These are phyloP conservation scores for Aspidiotus rigidus DNA, from an alignment of 2,888 invertebrate genomes.

Conservation along the genomic window DNA sequence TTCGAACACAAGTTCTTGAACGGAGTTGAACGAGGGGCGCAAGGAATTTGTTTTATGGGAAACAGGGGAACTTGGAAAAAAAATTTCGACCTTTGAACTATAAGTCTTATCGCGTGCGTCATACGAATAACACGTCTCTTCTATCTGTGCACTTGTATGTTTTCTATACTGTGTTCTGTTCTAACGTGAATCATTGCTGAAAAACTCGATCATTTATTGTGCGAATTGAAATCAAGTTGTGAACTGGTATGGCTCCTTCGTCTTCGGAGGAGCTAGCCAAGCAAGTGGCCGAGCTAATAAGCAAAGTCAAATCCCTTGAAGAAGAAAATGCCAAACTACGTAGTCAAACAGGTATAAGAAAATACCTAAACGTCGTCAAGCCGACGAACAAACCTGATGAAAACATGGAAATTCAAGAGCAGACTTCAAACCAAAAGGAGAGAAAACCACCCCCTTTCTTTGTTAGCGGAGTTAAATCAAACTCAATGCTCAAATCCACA, in stretches of 20 bases:
- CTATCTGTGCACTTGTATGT: not conserved
- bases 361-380: not conserved
- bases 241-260: not conserved
- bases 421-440: not conserved
- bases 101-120: slow-evolving; percentile 1
- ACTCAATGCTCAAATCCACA: not conserved
- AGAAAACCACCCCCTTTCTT: not conserved
- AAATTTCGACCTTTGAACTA: no score
- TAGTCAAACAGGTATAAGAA: not conserved
- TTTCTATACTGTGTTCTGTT: not conserved
- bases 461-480: not conserved
- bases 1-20: no score
- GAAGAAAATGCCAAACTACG: not conserved
- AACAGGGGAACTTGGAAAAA: no score
- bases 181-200: not conserved
- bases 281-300: not conserved
- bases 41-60: no score
- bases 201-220: not conserved
- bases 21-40: no score
- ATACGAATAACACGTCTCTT: not conserved
- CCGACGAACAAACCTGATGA: not conserved
- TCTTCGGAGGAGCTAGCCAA: not conserved
- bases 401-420: not conserved
- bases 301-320: not conserved
- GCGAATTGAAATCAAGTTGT: not conserved